Evolutionary conservation across 53 echinoderm and acorn worm species (phyloP), one percentile per base, ranked within the genome.

Genomic region (Hippasteria phrygiana): DNA sequence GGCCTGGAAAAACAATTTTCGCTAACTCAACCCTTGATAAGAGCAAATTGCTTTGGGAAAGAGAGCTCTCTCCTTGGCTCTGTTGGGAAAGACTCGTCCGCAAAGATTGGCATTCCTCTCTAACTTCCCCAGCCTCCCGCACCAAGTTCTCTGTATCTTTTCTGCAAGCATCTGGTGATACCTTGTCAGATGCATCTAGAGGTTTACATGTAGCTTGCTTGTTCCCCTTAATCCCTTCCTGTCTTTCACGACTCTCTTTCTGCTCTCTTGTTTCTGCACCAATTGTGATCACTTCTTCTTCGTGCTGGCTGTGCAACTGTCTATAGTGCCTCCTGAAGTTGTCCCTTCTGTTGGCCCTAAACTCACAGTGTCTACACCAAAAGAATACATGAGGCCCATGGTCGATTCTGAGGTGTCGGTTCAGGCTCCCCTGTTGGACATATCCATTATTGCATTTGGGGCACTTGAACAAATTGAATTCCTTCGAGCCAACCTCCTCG

Each of bases 351-450:
- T 67, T 67, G 53, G 84, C 50, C 29, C 69, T 69, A 43, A 84
- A 84, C 7, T 47, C 47, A 16, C 84, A 84, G 48, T 70, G 53
- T 84, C 84, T 46, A 33, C 84, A 84, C 84, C 84, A 70, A 11
- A 70, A 67, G 43, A 33, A 70, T 4, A 43, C 17, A 5, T 32
- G 84, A 28, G 84, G 63, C 17, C 69, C 50, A 33, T 84, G 84
- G 43, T 70, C 51, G 22, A 33, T 42, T 35, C 63, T 45, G 2
- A 84, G 84, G 37, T 84, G 84, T 33, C 84, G 84, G 51, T 63
- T 34, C 34, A 84, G 84, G 70, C 84, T 84, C 3, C 50, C 46
- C 7, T 18, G 67, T 22, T 84, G 48, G 10, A 22, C 70, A 20
- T 70, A 84, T 24, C 22, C 69, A 32, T 69, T 66, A 24, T 20